Evolutionary conservation across 2,888 invertebrate species (phyloP).

Genomic region (Aphodius granarius): DNA sequence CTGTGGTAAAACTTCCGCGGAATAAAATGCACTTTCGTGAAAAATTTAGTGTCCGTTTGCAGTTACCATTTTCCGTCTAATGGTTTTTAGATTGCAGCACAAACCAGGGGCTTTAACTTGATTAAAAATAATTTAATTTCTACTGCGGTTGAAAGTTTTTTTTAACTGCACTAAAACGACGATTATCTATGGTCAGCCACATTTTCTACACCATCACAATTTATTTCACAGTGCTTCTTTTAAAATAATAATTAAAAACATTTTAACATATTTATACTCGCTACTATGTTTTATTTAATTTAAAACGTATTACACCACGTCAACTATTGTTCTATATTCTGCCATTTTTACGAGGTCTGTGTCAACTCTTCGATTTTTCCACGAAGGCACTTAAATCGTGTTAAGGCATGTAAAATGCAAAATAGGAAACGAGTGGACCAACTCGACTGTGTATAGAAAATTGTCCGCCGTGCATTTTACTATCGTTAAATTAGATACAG

Average conservation of each 20-base stretch:
- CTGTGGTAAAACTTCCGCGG: neutral
- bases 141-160: neutral
- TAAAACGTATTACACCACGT: no score
- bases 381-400: neutral
- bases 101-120: neutral
- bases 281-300: no score
- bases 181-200: neutral
- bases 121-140: neutral
- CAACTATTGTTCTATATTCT: no score
- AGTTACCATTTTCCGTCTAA: neutral
- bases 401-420: neutral
- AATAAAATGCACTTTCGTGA: neutral
- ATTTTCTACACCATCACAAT: neutral
- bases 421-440: neutral
- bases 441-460: neutral
- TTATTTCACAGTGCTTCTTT: no score
- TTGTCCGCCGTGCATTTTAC: neutral
- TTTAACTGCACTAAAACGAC: neutral
- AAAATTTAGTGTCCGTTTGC: neutral
- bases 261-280: no score
- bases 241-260: no score
- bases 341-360: neutral
- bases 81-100: neutral
- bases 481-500: conserved; percentile 18
- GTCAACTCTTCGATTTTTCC: neutral